phyloP scores from a whole-genome alignment of 1,140 invertebrate genomes.

The Cyrtorhinus lividipennis region DNA sequence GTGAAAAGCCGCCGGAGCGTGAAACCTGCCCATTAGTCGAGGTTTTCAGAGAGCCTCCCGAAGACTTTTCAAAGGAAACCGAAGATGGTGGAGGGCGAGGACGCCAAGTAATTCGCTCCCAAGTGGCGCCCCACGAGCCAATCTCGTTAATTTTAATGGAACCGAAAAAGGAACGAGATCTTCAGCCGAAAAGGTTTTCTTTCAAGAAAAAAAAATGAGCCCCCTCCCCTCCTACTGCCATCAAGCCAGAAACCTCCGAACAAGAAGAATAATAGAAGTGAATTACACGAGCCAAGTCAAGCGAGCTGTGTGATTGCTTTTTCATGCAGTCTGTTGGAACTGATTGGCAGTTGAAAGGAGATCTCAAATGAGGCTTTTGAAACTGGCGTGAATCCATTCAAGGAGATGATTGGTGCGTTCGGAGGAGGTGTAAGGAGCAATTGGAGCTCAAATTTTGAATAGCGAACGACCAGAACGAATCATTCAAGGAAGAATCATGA shows the following conservation, averaged over 20 bases:
- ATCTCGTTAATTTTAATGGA: background rate
- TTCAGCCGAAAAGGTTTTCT: too few species aligned
- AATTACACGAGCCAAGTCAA: background rate
- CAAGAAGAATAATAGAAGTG: background rate
- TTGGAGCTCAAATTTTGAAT: too few species aligned
- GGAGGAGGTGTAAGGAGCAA: too few species aligned
- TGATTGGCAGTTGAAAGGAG: background rate
- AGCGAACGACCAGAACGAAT: too few species aligned
- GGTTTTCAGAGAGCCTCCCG: background rate
- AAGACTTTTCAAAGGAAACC: background rate
- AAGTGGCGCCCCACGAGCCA: background rate
- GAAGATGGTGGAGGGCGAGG: background rate
- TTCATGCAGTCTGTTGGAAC: too few species aligned
- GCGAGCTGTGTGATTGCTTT: background rate
- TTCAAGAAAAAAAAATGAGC: too few species aligned
- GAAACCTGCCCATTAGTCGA: conserved; percentile 1
- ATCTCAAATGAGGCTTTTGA: background rate
- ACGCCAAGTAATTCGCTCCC: background rate
- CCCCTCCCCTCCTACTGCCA: background rate
- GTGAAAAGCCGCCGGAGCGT: background rate
- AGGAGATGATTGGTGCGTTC: too few species aligned
- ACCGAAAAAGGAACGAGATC: background rate
- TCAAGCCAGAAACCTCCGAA: background rate
- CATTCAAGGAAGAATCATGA: too few species aligned
- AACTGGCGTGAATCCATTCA: background rate